Percentiles rank a stretch among this genome's conserved stretches.
Evolutionary conservation across 2,888 invertebrate species (phyloP).

Genomic region (Polyploca ridens): DNA sequence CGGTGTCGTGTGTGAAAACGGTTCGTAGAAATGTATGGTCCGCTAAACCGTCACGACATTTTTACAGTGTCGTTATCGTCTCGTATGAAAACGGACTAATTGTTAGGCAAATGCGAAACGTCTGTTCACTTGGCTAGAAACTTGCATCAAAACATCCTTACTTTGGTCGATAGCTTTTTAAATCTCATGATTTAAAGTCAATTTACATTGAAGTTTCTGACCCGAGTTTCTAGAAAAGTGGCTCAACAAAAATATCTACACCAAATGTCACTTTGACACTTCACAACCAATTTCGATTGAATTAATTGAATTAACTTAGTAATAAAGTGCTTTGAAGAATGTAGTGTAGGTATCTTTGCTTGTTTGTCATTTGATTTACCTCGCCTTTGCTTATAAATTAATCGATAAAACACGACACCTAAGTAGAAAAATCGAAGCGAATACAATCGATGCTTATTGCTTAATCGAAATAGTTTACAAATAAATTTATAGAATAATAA

Average conservation of each 20-base stretch:
- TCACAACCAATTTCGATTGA: slow-evolving; percentile 13
- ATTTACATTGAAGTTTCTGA: not conserved
- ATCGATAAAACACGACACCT: slow-evolving; percentile 40
- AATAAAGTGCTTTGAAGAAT: not conserved
- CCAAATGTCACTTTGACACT: not conserved
- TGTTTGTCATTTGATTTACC: not conserved
- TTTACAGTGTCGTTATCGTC: too few species aligned
- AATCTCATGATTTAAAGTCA: too few species aligned
- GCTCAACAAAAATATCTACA: not conserved
- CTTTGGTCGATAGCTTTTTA: too few species aligned
- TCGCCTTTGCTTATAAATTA: slow-evolving; percentile 12
- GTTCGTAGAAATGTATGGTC: too few species aligned
- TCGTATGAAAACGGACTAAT: too few species aligned
- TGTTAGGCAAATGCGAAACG: slow-evolving; percentile 1
- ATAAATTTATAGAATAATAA: slow-evolving; percentile 35
- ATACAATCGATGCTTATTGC: slow-evolving; percentile 65
- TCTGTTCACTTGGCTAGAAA: not conserved
- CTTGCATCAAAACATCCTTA: not conserved
- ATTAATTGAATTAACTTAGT: not conserved
- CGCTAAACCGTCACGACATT: too few species aligned
- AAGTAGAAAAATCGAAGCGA: slow-evolving; percentile 61
- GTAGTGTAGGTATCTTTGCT: not conserved
- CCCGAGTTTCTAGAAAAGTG: not conserved
- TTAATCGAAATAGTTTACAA: slow-evolving; percentile 38
- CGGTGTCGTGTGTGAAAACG: too few species aligned